Evolutionary conservation across 2,113 vertebrate species (phyloP).

Genomic region (Malurus alboscapulatus): DNA sequence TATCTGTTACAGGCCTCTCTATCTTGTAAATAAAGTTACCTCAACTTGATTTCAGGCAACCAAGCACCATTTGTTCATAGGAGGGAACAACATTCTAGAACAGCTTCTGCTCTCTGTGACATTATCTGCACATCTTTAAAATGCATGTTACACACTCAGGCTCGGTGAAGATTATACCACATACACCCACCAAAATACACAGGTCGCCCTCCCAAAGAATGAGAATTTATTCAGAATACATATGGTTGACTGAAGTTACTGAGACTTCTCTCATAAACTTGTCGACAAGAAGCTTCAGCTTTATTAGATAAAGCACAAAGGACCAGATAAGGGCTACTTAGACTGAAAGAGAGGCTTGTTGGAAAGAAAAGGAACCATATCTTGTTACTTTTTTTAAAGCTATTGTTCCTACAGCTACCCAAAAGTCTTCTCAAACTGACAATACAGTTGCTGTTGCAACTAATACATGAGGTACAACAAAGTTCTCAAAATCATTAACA

Average conservation of each 20-base stretch:
- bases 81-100: neutral
- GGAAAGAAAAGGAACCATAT: neutral
- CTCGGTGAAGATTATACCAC: neutral
- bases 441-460: neutral
- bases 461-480: neutral
- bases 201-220: neutral
- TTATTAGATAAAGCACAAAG: neutral
- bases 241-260: neutral
- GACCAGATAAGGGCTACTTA: neutral
- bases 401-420: neutral
- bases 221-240: neutral
- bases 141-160: neutral
- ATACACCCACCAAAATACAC: neutral
- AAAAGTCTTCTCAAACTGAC: neutral
- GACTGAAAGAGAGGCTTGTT: neutral
- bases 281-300: neutral
- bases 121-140: neutral
- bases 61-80: neutral
- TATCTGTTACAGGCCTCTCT: neutral
- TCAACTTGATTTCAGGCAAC: neutral
- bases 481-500: constrained; percentile 26
- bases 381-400: neutral
- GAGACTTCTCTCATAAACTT: neutral
- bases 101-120: neutral
- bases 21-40: neutral